These are phyloP conservation scores for Ditula angustiorana DNA, from an alignment of 2,888 invertebrate species.

Conservation along the genomic window DNA sequence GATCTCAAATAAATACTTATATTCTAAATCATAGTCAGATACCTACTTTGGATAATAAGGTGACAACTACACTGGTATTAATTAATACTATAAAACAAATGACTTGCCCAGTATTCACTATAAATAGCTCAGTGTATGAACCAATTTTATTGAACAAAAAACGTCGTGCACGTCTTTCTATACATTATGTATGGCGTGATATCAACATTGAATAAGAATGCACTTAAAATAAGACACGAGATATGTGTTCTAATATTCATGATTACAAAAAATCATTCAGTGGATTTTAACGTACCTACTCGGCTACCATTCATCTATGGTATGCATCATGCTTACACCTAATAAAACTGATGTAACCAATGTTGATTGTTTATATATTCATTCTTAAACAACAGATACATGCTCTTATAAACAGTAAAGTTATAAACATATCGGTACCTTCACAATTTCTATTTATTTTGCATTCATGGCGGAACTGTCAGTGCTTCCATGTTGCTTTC, in stretches of 20 bases:
- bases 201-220: constrained; percentile 28
- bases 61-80: neutral
- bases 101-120: constrained; percentile 29
- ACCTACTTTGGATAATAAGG: too few relatives aligned
- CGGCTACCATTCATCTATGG: constrained; percentile 29
- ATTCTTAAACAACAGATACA: constrained; percentile 51
- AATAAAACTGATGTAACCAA: constrained; percentile 38
- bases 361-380: constrained; percentile 40
- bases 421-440: constrained; percentile 61
- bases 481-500: constrained; percentile 86
- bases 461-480: constrained; percentile 87
- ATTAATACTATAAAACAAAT: constrained; percentile 13
- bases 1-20: too few relatives aligned
- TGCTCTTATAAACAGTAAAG: constrained; percentile 45
- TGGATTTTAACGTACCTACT: constrained; percentile 31
- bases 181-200: constrained; percentile 27
- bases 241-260: constrained; percentile 25
- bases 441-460: constrained; percentile 85
- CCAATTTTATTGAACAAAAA: constrained; percentile 9
- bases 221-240: constrained; percentile 11
- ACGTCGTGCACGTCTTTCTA: constrained; percentile 7
- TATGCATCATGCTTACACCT: constrained; percentile 12
- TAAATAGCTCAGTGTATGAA: constrained; percentile 24
- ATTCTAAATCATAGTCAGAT: too few relatives aligned
- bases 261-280: constrained; percentile 24